Evolutionary conservation across 1,140 invertebrate species (phyloP).

Genomic region (Dreissena rostriformis): DNA sequence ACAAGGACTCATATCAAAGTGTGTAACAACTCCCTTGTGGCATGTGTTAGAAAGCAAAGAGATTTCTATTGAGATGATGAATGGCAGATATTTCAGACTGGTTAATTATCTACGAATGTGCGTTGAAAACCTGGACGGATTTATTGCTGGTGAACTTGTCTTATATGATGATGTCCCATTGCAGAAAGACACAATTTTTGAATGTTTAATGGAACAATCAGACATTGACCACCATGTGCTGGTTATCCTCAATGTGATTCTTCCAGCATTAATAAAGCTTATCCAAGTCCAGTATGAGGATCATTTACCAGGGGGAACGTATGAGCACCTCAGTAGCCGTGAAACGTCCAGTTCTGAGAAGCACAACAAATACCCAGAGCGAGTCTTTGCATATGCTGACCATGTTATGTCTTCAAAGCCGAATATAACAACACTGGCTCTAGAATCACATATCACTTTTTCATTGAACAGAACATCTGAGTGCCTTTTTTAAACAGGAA

Average conservation of each 20-base stretch:
- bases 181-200: conserved; percentile 26
- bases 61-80: conserved; percentile 35
- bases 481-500: not conserved
- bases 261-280: conserved; percentile 51
- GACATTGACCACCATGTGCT: conserved; percentile 40
- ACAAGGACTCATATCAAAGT: conserved; percentile 48
- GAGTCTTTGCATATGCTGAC: conserved; percentile 17
- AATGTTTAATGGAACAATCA: conserved; percentile 9
- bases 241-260: conserved; percentile 37
- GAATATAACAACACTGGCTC: conserved; percentile 12
- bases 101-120: not conserved
- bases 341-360: no score
- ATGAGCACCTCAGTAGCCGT: conserved; percentile 4
- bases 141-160: conserved; percentile 5
- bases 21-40: conserved; percentile 57
- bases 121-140: conserved; percentile 14
- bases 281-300: conserved; percentile 37
- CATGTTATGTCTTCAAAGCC: conserved; percentile 20
- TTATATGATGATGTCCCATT: conserved; percentile 1
- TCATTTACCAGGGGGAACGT: conserved; percentile 37
- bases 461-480: conserved; percentile 16
- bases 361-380: no score
- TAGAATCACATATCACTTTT: conserved; percentile 23
- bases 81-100: conserved; percentile 10
- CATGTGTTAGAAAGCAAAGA: conserved; percentile 41